Base-by-base conservation (phyloP, 2,113 vertebrate species). In the Myotis davidii region DNA sequence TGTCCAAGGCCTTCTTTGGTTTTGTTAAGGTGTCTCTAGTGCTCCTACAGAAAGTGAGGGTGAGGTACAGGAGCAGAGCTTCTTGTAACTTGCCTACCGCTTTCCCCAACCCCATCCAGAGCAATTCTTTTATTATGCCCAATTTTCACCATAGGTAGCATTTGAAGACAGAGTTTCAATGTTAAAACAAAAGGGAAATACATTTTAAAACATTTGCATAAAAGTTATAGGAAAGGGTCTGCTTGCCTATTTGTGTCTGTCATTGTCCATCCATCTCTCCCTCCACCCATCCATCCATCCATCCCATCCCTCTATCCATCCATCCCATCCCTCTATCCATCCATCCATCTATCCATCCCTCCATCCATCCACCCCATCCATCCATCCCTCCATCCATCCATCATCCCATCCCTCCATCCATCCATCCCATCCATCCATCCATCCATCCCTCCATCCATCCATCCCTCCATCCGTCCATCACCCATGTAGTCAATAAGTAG, bases 251-350 rank as follows among this genome's bases (percentile, higher is more conserved):
- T 29, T 88, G 52, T 21, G 6, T 85, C 42, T 91, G 27, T 70
- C 9, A 14, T 13, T 37, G n/a, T 34, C 37, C 11, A 9, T 18
- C 12, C 61, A 6, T 1, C 1, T 37, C 45, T 1, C 9, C 25
- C 2, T 1, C 59, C 45, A n/a, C 2, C 1, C 17, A 9, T 12
- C 18, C 25, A 56, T 32, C 54, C n/a, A 48, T 25, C 59, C n/a
- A n/a, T n/a, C n/a, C 42, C 42, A 45, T 39, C n/a, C n/a, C n/a
- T 18, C 12, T 52, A 6, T 1, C 1, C 45, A 45, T 1, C 9
- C 25, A 2, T 1, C 59, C 1, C 7, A 0, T 29, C 70, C 17
- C 10, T 45, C 45, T 10, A 11, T 45, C 59, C 45, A 27, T 3
- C 1, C 7, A 0, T 29, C 70, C 17, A 45, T 45, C 45, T 10